phyloP scores from a whole-genome alignment of 1,140 invertebrate genomes.

The Psilanteris sp. region DNA sequence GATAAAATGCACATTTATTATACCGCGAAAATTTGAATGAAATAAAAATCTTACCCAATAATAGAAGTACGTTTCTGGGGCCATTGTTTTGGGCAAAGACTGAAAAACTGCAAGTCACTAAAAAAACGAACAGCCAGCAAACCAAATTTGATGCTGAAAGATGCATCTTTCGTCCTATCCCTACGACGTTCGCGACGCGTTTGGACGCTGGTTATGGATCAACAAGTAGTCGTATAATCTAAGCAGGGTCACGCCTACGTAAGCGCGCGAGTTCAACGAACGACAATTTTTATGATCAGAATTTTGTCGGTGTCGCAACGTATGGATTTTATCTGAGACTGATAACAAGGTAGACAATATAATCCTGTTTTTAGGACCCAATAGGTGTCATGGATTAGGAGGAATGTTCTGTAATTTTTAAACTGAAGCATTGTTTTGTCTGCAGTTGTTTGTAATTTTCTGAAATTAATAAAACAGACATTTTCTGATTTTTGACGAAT shows the following conservation, averaged over 20 bases:
- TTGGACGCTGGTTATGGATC: constrained; percentile 15
- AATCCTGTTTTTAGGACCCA: too few species aligned
- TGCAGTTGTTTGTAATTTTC: too few species aligned
- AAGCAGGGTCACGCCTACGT: constrained; percentile 13
- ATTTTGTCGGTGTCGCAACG: background rate
- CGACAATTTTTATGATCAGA: constrained; percentile 1
- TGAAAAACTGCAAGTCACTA: background rate
- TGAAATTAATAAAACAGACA: too few species aligned
- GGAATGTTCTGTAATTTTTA: too few species aligned
- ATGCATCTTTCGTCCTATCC: constrained; percentile 1
- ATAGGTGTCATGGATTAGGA: too few species aligned
- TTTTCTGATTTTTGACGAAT: too few species aligned
- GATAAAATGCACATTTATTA: too few species aligned
- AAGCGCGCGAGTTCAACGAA: constrained; percentile 25
- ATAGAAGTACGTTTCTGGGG: constrained; percentile 67
- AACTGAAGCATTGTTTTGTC: too few species aligned
- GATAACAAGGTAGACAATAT: too few species aligned
- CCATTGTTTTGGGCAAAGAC: background rate
- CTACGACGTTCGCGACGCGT: constrained; percentile 6
- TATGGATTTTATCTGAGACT: constrained; percentile 11
- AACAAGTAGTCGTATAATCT: constrained; percentile 17
- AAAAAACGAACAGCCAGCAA: background rate
- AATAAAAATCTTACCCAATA: constrained; percentile 70
- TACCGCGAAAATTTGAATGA: constrained; percentile 22
- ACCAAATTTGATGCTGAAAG: too few species aligned